Base-by-base conservation (phyloP, 2,888 invertebrate species). In the Augiades crinisus region DNA sequence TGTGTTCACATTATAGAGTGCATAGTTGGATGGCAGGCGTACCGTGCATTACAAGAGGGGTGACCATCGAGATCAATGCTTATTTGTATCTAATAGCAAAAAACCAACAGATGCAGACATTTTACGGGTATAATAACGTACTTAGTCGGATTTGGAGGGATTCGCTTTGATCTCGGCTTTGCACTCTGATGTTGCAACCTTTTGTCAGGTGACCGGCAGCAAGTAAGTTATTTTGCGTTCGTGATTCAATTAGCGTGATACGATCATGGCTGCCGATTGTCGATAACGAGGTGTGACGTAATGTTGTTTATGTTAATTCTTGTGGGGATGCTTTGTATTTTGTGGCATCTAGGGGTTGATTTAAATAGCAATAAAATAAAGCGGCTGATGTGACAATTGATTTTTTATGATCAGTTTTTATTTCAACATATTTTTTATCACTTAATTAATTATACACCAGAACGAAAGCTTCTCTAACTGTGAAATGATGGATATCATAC, bases 51-150 rank as follows among this genome's bases (percentile, higher is more conserved):
- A 59, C 60, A 59, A 59, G 59, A 69, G 68, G 80, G 79, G 80
- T 71, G 77, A 72, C 70, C 71, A 68, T 68, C 55, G 64, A 75
- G 80, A 81, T 84, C 85, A 83, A 78, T 81, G 81, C 76, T 80
- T 86, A 85, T 87, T 85, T 85, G 85, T 78, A 78, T 81, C 78
- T 88, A 85, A 87, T 87, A 81, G 80, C 76, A 84, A 78, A 87
- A 87, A 86, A 84, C 74, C 84, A 86, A 82, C 88, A 89, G 88
- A 87, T 89, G 88, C 73, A 87, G 73, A 70, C 82, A 85, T 88
- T 89, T 88, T 85, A 89, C 85, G 86, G 87, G 80, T 85, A 82
- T 85, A 82, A 84, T 88, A 87, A 87, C 80, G 81, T 84, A 78
- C 85, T 88, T 87, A 87, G 79, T 65, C 65, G 82, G 84, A 84